Evolutionary conservation across 2,888 invertebrate genomes (phyloP).

Genomic region (Mechanitis messenoides): DNA sequence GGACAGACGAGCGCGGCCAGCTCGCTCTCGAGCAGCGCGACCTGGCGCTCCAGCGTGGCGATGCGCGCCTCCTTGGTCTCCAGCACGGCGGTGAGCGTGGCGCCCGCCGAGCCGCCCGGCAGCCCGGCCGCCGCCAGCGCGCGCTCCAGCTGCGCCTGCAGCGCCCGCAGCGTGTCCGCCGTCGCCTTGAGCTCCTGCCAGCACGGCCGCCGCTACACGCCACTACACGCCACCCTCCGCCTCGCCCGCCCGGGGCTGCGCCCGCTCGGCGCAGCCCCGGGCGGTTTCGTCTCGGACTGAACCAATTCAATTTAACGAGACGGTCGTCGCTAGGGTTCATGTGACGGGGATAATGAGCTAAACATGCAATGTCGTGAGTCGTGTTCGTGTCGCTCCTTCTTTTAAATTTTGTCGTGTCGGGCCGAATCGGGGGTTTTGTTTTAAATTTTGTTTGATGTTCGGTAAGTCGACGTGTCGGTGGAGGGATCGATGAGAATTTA

Average conservation of each 20-base stretch:
- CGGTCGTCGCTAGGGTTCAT: slow-evolving; percentile 67
- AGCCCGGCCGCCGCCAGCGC: slow-evolving; percentile 80
- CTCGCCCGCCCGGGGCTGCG: slow-evolving; percentile 54
- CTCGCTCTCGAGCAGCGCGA: slow-evolving; percentile 87
- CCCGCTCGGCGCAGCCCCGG: slow-evolving; percentile 59
- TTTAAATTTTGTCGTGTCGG: slow-evolving; percentile 46
- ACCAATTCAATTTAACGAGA: slow-evolving; percentile 64
- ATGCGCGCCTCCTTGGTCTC: slow-evolving; percentile 92
- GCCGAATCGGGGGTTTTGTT: slow-evolving; percentile 54
- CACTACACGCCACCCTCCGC: slow-evolving; percentile 63
- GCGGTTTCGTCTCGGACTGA: slow-evolving; percentile 45
- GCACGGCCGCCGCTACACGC: slow-evolving; percentile 31
- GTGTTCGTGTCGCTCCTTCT: slow-evolving; percentile 56
- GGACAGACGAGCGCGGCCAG: slow-evolving; percentile 74
- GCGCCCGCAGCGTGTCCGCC: slow-evolving; percentile 89
- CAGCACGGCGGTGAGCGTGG: slow-evolving; percentile 86
- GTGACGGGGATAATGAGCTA: slow-evolving; percentile 74
- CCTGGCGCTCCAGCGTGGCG: slow-evolving; percentile 90
- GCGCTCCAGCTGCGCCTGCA: slow-evolving; percentile 87
- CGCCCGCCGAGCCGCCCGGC: slow-evolving; percentile 74
- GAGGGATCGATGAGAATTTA: slow-evolving; percentile 45
- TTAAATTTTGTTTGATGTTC: slow-evolving; percentile 38
- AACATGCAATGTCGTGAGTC: slow-evolving; percentile 74
- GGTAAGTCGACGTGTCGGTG: slow-evolving; percentile 50
- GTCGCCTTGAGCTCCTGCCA: slow-evolving; percentile 88